Conservation (phyloP, 2,888 invertebrate genomes). For the Cephus pygmeus region DNA sequence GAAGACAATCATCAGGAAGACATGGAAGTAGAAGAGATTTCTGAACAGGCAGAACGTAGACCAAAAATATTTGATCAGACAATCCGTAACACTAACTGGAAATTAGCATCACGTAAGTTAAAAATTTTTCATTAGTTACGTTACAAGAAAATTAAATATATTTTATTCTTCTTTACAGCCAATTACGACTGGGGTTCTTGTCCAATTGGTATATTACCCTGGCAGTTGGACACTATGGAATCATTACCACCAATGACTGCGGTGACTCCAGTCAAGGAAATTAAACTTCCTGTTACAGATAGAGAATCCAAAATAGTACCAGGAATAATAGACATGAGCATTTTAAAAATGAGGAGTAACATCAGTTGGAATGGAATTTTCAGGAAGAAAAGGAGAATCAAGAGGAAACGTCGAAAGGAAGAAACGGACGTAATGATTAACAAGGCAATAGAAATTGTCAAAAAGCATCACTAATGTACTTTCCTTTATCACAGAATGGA, state of each 20-base stretch:
- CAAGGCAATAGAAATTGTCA: slow-evolving; percentile 44
- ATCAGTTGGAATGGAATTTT: slow-evolving; percentile 56
- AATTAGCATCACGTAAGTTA: slow-evolving; percentile 39
- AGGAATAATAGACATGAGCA: slow-evolving; percentile 45
- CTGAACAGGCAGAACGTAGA: slow-evolving; percentile 7
- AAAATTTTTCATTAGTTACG: slow-evolving; percentile 15
- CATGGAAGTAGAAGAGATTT: slow-evolving; percentile 13
- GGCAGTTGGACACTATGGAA: slow-evolving; percentile 57
- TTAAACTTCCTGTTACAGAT: slow-evolving; percentile 20
- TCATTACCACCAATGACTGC: slow-evolving; percentile 29
- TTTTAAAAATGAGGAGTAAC: slow-evolving; percentile 43
- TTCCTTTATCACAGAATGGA: not conserved
- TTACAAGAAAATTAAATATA: slow-evolving; percentile 45
- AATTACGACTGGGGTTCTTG: slow-evolving; percentile 65
- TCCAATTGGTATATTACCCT: slow-evolving; percentile 69
- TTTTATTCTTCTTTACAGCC: slow-evolving; percentile 59
- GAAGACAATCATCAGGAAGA: slow-evolving; percentile 7
- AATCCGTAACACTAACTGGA: slow-evolving; percentile 50
- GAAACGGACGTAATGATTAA: slow-evolving; percentile 40
- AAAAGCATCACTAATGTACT: slow-evolving; percentile 16
- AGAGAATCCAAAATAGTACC: slow-evolving; percentile 42
- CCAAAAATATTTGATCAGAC: slow-evolving; percentile 37
- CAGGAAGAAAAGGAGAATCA: slow-evolving; percentile 40
- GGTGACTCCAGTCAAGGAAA: slow-evolving; percentile 16
- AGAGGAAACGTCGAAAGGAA: slow-evolving; percentile 37